Evolutionary conservation across 1,140 invertebrate species (phyloP), one percentile per base, ranked within the genome.

Genomic region (Drosophila sp.): DNA sequence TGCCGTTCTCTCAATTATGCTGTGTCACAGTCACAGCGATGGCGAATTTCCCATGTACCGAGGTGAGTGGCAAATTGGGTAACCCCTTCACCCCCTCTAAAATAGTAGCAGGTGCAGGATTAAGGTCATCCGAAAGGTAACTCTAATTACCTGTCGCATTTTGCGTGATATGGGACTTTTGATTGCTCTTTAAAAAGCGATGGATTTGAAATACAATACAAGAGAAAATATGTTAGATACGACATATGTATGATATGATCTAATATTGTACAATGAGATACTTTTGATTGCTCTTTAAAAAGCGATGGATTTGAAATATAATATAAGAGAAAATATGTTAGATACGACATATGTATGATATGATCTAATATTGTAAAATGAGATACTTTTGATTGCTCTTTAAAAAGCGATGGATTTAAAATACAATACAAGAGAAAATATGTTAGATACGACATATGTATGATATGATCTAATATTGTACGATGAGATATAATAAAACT

Each of bases 21-120:
- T 96, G 80, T 96, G 95, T 51, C 95, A 96, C 92, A 96, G 95
- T 90, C 94, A 95, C 92, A 96, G 95, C 89, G 95, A 96, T 89
- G 95, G 95, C 83, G 95, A 96, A 92, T 96, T 96, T 92, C 95
- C 95, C 76, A 94, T 96, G 91, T 96, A 96, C 91, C 93, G 90
- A 91, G 90, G 90, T 91, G 50, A 86, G 76, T 93, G 36, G 6
- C 7, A 58, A 43, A 54, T 0, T 5, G 45, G 4, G 13, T 9
- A 21, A 5, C 11, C 4, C n/a, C 7, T n/a, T n/a, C n/a, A n/a
- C n/a, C n/a, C n/a, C n/a, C n/a, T n/a, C n/a, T n/a, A 27, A 36
- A 27, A 11, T n/a, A 4, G n/a, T 3, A 8, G 11, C 0, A 5
- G 11, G 36, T 4, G 36, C 9, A 4, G 2, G n/a, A 50, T 62